Evolutionary conservation across 2,888 invertebrate genomes (phyloP), one percentile per base, ranked within the genome.

Genomic region (Nezara viridula): DNA sequence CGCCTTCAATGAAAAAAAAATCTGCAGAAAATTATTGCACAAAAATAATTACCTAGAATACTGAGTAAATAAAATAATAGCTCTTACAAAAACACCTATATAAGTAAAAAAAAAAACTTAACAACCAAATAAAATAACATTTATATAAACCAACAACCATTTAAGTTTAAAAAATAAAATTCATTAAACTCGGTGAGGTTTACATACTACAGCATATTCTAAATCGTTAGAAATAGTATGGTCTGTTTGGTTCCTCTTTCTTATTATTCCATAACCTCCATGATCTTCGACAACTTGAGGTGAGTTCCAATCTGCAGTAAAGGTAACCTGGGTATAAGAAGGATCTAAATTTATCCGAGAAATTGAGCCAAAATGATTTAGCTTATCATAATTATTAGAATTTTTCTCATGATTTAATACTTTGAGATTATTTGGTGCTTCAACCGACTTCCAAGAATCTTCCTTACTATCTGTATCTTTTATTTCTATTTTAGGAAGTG

Each of bases 161-260:
- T 66, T 88, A 87, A 77, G 86, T 40, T 52, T 47, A 89, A 89
- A n/a, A n/a, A n/a, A 86, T 47, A 86, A 16, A 87, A 90, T 50
- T 81, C 77, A 40, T 93, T 94, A 97, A 93, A 97, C 96, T 93
- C 96, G 95, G 95, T 97, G 97, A 92, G 97, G 96, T 93, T 97
- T 97, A 92, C 96, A 96, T 89, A 97, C 96, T 92, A 97, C 94
- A 90, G 97, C 96, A 93, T 97, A 97, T 92, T 96, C 96, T 90
- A 95, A 95, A 89, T 96, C 96, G 92, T 96, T 97, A 91, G 95
- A 95, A 91, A 94, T 95, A 92, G 95, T 95, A 92, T 96, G 96
- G 92, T 94, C 94, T 47, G 91, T 90, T 32, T 81, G 60, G 19
- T 73, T 88, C 90, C 93, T 93, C 92, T 97, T 97, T 86, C 96